Percentiles rank a stretch among this genome's conserved stretches.
Evolutionary conservation across 2,888 invertebrate species (phyloP).

Genomic region (Sepiola atlantica): DNA sequence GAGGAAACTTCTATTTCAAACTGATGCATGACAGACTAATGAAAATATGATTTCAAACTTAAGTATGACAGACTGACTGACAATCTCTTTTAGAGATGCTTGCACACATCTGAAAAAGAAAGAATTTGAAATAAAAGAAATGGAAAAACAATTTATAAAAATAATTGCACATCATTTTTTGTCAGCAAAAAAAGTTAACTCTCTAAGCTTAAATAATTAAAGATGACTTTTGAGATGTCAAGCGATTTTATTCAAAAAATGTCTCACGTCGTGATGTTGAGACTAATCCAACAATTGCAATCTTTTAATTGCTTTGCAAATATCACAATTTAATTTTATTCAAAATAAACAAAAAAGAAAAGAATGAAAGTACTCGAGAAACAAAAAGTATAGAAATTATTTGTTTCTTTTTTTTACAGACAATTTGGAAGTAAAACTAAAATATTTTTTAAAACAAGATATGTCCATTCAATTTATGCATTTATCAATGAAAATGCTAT

Average conservation of each 20-base stretch:
- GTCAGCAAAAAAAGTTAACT: neutral
- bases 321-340: neutral
- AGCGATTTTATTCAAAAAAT: neutral
- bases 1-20: too few species aligned
- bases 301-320: conserved; percentile 20
- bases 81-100: too few species aligned
- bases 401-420: too few species aligned
- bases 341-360: too few species aligned
- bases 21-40: too few species aligned
- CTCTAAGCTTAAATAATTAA: neutral
- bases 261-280: neutral
- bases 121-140: neutral
- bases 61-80: too few species aligned
- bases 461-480: too few species aligned
- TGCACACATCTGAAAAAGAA: neutral
- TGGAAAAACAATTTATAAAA: neutral
- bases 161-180: neutral
- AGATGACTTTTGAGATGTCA: neutral
- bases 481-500: too few species aligned
- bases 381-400: neutral
- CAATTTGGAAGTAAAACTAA: too few species aligned
- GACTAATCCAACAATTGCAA: conserved; percentile 20
- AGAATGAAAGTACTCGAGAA: too few species aligned
- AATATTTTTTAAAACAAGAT: too few species aligned
- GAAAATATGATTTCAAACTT: too few species aligned